Base-by-base conservation (phyloP, 2,797 vertebrate genomes). In the Spondyliosoma cantharus region DNA sequence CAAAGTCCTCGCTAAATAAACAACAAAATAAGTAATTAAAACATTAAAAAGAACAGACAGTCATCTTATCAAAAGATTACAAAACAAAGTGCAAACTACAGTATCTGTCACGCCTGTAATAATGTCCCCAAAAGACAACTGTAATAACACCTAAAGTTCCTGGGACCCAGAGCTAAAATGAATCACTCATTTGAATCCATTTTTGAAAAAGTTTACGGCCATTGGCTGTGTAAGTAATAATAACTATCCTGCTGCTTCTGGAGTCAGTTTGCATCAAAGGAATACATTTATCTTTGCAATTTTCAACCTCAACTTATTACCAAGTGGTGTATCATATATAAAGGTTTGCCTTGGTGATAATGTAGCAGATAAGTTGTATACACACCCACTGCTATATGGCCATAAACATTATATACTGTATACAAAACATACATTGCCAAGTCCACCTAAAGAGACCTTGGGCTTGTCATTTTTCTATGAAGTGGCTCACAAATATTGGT, bases 121-220 rank as follows among this genome's bases (percentile, higher is more conserved):
- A 72, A 85, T 62, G 46, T 74, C 46, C 69, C 72, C 48, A 74
- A 71, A 76, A 63, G 77, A 80, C 54, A 71, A 67, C 80, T 75
- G 52, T 62, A 75, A 82, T 86, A 75, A 82, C 24, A 72, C 11
- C 42, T 74, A 83, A 78, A 75, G 78, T 66, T 66, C 8, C 52
- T 46, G 37, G 19, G 64, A 74, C 32, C 48, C 32, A 65, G 46
- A 58, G 37, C 1, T 0, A 70, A 62, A 72, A n/a, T 49, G 48
- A 67, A 62, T 80, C 43, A 74, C 29, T 60, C 48, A 79, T 75
- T 78, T 82, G 43, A 76, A 76, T 71, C 27, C 16, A 67, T 37
- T 43, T 57, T 54, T 71, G 62, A 75, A 65, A 75, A 74, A 2
- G 20, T 57, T 76, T 71, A 76, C 0, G 0, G 27, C 62, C 45